Percentiles rank a stretch among this genome's conserved stretches.
Conservation (phyloP, 2,888 invertebrate genomes). For the Drosophila quasianomalipes region DNA sequence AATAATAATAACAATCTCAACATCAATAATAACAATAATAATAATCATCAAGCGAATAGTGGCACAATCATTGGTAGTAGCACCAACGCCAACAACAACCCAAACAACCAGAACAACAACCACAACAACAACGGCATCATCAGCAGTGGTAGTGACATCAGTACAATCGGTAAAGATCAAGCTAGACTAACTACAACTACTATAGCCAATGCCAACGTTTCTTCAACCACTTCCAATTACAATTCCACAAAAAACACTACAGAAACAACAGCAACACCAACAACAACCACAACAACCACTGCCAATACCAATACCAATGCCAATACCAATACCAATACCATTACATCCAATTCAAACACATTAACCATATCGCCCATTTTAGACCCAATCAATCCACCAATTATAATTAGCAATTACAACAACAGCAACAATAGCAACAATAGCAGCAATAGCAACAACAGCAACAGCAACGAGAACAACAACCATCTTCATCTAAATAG, state of each 20-base stretch:
- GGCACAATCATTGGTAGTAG: conserved; percentile 84
- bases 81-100: conserved; percentile 78
- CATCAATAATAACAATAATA: conserved; percentile 79
- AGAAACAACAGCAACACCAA: conserved; percentile 16
- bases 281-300: conserved; percentile 10
- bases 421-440: conserved; percentile 6
- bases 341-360: conserved; percentile 13
- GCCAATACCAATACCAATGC: background rate
- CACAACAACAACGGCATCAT: conserved; percentile 81
- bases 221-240: conserved; percentile 21
- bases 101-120: conserved; percentile 50
- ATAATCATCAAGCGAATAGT: conserved; percentile 84
- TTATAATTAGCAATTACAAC: conserved; percentile 27
- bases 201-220: conserved; percentile 57
- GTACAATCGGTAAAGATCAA: conserved; percentile 85
- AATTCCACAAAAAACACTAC: conserved; percentile 33
- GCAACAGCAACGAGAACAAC: conserved; percentile 22
- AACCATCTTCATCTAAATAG: conserved; percentile 28
- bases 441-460: conserved; percentile 18
- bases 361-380: conserved; percentile 26
- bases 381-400: conserved; percentile 20
- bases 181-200: conserved; percentile 62
- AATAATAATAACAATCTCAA: conserved; percentile 78
- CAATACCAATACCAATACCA: background rate
- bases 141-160: conserved; percentile 82